These are phyloP conservation scores for Plagiodera versicolora DNA, from an alignment of 2,888 invertebrate genomes.

Conservation along the genomic window DNA sequence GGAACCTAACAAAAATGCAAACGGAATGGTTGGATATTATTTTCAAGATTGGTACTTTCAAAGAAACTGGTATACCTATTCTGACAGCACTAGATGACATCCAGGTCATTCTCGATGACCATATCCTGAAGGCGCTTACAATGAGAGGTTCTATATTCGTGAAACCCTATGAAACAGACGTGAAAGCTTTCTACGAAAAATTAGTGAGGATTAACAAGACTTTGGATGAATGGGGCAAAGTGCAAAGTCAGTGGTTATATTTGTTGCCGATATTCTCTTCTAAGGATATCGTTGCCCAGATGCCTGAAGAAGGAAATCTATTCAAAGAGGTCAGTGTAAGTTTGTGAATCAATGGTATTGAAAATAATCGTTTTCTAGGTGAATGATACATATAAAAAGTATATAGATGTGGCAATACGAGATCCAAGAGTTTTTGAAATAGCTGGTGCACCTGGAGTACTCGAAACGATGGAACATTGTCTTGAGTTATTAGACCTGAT, in stretches of 20 bases:
- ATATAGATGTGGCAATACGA: slow-evolving; percentile 64
- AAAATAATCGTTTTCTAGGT: slow-evolving; percentile 46
- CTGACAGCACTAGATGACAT: slow-evolving; percentile 76
- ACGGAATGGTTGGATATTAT: slow-evolving; percentile 76
- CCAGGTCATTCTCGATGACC: slow-evolving; percentile 76
- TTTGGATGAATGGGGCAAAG: slow-evolving; percentile 83
- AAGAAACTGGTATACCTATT: slow-evolving; percentile 74
- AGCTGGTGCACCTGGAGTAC: slow-evolving; percentile 67
- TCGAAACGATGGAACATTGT: slow-evolving; percentile 71
- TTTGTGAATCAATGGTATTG: no score
- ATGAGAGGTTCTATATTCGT: slow-evolving; percentile 87
- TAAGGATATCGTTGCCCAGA: slow-evolving; percentile 81
- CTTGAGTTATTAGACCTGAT: slow-evolving; percentile 74
- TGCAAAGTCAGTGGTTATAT: slow-evolving; percentile 85
- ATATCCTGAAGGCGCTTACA: slow-evolving; percentile 78
- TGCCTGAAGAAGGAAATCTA: slow-evolving; percentile 81
- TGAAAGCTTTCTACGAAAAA: slow-evolving; percentile 75
- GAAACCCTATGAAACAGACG: slow-evolving; percentile 75
- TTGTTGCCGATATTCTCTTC: slow-evolving; percentile 85
- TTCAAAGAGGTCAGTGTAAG: slow-evolving; percentile 75
- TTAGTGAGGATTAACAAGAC: slow-evolving; percentile 69
- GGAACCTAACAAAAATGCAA: slow-evolving; percentile 76
- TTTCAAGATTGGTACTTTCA: slow-evolving; percentile 70
- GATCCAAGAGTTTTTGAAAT: slow-evolving; percentile 69
- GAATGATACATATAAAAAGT: slow-evolving; percentile 66